Percentiles rank a stretch among this genome's conserved stretches.
phyloP scores from a whole-genome alignment of 2,113 vertebrate genomes.

The Elaphurus davidianus region DNA sequence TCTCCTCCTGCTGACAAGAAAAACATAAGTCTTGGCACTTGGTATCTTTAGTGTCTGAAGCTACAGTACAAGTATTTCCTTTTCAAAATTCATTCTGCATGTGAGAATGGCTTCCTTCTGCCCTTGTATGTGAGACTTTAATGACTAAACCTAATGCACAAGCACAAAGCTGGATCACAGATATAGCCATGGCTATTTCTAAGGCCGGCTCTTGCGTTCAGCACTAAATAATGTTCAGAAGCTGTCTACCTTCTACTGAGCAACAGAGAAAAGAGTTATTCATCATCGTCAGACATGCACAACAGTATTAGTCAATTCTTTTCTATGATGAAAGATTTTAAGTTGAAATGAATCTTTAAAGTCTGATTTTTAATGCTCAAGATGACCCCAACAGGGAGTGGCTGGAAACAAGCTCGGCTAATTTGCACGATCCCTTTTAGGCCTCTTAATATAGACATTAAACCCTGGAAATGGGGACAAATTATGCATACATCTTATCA shows the following conservation, averaged over 20 bases:
- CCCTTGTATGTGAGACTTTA: neutral
- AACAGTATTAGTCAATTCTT: neutral
- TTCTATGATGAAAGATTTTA: neutral
- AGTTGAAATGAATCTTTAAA: conserved; percentile 44
- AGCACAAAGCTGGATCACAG: neutral
- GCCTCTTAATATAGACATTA: conserved; percentile 33
- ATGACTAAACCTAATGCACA: conserved; percentile 42
- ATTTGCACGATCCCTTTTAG: neutral
- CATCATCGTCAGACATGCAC: neutral
- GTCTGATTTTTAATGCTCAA: neutral
- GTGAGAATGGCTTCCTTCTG: conserved; percentile 47
- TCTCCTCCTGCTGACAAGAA: conserved; percentile 46
- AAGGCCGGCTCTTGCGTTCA: neutral
- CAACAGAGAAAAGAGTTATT: neutral
- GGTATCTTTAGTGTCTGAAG: conserved; percentile 21
- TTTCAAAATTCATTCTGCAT: conserved; percentile 32
- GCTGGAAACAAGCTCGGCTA: conserved; percentile 3
- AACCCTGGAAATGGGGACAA: conserved; percentile 47
- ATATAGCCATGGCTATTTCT: neutral
- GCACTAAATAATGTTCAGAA: neutral
- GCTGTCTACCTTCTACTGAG: neutral
- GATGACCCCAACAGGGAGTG: neutral
- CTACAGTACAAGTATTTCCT: conserved; percentile 53
- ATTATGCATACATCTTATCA: conserved; percentile 64
- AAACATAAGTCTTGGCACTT: conserved; percentile 44